These are phyloP conservation scores for Rhynchonycteris naso DNA, from an alignment of 2,797 vertebrate genomes.

Conservation along the genomic window DNA sequence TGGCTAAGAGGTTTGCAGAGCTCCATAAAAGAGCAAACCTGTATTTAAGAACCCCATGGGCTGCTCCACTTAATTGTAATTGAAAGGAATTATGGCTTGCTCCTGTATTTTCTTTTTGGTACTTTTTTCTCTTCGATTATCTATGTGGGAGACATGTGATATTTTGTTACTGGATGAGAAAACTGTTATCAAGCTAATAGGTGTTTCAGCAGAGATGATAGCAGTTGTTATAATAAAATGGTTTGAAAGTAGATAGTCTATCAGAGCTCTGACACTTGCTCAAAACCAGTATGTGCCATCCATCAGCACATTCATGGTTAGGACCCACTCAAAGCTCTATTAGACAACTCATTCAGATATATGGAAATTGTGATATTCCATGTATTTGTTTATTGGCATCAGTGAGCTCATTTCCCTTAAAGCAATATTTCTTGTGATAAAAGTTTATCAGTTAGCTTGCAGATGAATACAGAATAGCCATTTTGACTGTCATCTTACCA, in stretches of 20 bases:
- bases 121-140: neutral
- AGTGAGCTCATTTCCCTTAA: slow-evolving; percentile 72
- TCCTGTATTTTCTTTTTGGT: neutral
- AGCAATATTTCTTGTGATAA: slow-evolving; percentile 75
- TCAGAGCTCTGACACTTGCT: slow-evolving; percentile 47
- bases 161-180: slow-evolving; percentile 65
- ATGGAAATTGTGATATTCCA: slow-evolving; percentile 56
- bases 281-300: slow-evolving; percentile 46
- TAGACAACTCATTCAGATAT: neutral
- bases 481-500: slow-evolving; percentile 78
- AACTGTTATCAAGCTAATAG: slow-evolving; percentile 23
- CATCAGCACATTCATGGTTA: neutral
- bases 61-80: slow-evolving; percentile 3
- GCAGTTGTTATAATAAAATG: slow-evolving; percentile 54
- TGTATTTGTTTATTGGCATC: slow-evolving; percentile 77
- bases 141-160: slow-evolving; percentile 15
- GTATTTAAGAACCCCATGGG: slow-evolving; percentile 19
- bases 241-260: slow-evolving; percentile 52
- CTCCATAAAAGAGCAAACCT: neutral
- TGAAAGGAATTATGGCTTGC: slow-evolving; percentile 39
- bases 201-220: slow-evolving; percentile 38
- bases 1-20: neutral
- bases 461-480: slow-evolving; percentile 81
- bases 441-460: slow-evolving; percentile 80
- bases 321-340: neutral